phyloP scores from a whole-genome alignment of 2,888 invertebrate genomes.

The Argyra leucocephala region DNA sequence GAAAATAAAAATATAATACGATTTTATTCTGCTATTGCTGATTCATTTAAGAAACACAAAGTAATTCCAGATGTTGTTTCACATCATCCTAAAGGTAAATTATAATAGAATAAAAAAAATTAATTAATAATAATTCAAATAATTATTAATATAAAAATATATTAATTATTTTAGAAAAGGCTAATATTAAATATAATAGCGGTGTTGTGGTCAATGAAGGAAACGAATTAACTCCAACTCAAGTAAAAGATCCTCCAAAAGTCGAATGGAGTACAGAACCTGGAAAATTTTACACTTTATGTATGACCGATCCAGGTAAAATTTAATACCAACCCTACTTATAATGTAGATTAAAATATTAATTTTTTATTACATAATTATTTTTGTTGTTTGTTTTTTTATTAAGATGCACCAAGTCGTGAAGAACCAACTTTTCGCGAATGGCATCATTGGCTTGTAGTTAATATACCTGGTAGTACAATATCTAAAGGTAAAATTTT shows the following conservation, averaged over 20 bases:
- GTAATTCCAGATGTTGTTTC: constrained; percentile 32
- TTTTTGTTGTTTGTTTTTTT: too few relatives aligned
- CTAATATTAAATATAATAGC: constrained; percentile 29
- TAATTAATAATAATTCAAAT: neutral
- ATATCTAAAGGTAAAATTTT: constrained; percentile 63
- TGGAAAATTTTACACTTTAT: constrained; percentile 34
- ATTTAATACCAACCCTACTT: too few relatives aligned
- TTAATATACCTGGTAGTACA: constrained; percentile 70
- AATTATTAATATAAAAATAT: neutral
- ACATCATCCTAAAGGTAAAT: constrained; percentile 23
- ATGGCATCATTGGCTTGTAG: constrained; percentile 90
- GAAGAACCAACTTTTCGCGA: constrained; percentile 69
- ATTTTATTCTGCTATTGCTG: constrained; percentile 19
- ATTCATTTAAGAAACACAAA: constrained; percentile 52
- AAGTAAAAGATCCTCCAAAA: constrained; percentile 39
- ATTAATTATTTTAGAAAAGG: neutral
- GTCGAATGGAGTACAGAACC: constrained; percentile 35
- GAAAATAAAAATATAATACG: neutral
- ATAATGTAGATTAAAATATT: too few relatives aligned
- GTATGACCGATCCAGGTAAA: constrained; percentile 57
- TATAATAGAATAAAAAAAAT: neutral
- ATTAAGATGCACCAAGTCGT: constrained; percentile 72
- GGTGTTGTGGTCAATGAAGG: constrained; percentile 49
- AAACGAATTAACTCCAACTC: constrained; percentile 63
- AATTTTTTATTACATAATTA: too few relatives aligned